Evolutionary conservation across 2,113 vertebrate genomes (phyloP), one percentile per base, ranked within the genome.

Genomic region (Ceratotherium simum): DNA sequence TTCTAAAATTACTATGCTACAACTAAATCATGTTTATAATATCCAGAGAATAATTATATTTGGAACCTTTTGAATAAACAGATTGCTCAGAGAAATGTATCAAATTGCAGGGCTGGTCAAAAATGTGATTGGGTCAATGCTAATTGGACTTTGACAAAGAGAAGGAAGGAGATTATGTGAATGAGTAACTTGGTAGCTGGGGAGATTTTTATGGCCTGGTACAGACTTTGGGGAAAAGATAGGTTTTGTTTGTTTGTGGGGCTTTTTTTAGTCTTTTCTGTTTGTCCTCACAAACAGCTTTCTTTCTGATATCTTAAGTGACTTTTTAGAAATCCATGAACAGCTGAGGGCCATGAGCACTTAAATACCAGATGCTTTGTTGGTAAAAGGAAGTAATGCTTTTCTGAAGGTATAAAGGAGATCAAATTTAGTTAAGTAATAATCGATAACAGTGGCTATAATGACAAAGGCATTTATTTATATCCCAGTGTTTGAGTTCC

Each of bases 11-110:
- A 70, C n/a, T 33, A 54, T 76, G 31, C 1, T 65, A 18, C 64
- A 80, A 70, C 18, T 4, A 70, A 83, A 46, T 92, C 2, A 48
- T 80, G 25, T 84, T 73, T 80, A 90, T 0, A 36, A 25, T 83
- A 76, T 70, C 92, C 33, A 92, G 51, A 90, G 73, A 90, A 60
- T 64, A 93, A 86, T 95, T 93, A 8, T 93, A 51, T 85, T 91
- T 97, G 72, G 42, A 85, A 90, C 6, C 8, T 76, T 90, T 91
- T 6, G 10, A 76, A 54, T 76, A 70, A 80, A 42, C 1, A 78
- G 12, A 36, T 85, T 90, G 12, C 58, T 78, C 8, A 51, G 86
- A 90, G 29, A 91, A 80, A 16, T 86, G 8, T 64, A 83, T 64
- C 25, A 48, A 70, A 36, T 95, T 87, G 16, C 17, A 75, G 27